Evolutionary conservation across 2,113 vertebrate genomes (phyloP).

Genomic region (Garra rufa): DNA sequence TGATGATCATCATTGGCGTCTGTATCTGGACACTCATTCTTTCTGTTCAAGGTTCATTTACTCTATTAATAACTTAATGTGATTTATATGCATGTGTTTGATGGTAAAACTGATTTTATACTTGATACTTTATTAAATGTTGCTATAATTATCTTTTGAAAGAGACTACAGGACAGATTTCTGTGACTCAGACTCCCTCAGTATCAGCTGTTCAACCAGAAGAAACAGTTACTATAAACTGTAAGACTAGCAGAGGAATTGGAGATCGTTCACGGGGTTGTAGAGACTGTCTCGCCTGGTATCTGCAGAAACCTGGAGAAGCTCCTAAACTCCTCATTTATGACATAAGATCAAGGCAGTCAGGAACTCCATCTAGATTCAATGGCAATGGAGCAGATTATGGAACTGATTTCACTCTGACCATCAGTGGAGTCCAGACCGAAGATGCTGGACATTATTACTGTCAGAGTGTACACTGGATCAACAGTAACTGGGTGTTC

Average conservation of each 20-base stretch:
- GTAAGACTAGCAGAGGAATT: neutral
- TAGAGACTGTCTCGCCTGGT: neutral
- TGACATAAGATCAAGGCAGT: accelerated
- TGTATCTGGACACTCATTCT: conserved; percentile 10
- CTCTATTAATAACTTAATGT: neutral
- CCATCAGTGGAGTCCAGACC: conserved; percentile 57
- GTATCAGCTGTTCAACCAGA: neutral
- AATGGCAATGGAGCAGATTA: neutral
- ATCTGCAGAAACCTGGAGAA: neutral
- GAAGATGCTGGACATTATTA: conserved; percentile 65
- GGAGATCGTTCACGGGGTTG: neutral
- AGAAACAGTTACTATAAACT: neutral
- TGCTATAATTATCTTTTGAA: neutral
- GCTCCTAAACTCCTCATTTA: conserved; percentile 5
- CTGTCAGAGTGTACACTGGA: conserved; percentile 43
- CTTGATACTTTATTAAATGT: neutral
- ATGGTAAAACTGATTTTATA: neutral
- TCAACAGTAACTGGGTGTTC: neutral
- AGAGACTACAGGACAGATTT: neutral
- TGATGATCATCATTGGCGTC: neutral
- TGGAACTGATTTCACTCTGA: conserved; percentile 53
- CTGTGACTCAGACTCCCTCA: conserved; percentile 1
- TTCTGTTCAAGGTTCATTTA: neutral
- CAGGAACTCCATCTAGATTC: neutral
- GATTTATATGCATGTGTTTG: neutral